phyloP scores from a whole-genome alignment of 2,797 vertebrate species.

The Lutjanus argentimaculatus region DNA sequence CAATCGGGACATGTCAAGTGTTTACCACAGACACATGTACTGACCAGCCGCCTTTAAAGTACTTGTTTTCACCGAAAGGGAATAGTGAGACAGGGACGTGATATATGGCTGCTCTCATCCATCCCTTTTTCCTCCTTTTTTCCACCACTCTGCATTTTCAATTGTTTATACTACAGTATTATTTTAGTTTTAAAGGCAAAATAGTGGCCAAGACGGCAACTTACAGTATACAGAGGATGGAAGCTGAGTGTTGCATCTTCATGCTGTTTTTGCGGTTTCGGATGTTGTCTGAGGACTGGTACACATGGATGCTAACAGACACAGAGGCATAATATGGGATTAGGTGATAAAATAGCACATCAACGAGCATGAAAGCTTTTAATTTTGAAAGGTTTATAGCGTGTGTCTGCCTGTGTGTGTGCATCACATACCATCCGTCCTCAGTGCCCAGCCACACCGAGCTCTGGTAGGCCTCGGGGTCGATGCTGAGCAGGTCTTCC shows the following conservation, averaged over 20 bases:
- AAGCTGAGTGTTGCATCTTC: conserved; percentile 97
- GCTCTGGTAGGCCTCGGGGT: conserved; percentile 96
- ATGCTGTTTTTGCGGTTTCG: conserved; percentile 99
- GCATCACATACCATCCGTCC: conserved; percentile 92
- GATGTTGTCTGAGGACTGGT: conserved; percentile 99
- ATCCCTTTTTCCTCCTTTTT: no score
- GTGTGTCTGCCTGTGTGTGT: background rate
- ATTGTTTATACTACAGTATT: background rate
- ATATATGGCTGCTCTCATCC: no score
- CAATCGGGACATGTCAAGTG: no score
- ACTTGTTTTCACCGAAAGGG: no score
- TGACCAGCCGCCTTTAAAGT: no score
- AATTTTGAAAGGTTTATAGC: background rate
- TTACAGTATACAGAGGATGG: conserved; percentile 96
- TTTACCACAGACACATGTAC: no score
- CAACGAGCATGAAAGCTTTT: background rate
- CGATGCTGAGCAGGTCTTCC: conserved; percentile 94
- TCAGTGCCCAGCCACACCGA: conserved; percentile 99
- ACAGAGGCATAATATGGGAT: conserved; percentile 13
- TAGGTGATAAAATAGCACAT: background rate
- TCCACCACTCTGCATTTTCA: background rate
- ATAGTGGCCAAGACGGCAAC: conserved; percentile 42
- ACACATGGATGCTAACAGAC: conserved; percentile 93
- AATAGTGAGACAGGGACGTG: no score
- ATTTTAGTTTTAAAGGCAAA: background rate